Conservation (phyloP, 2,888 invertebrate genomes). For the Sthenelais limicola region DNA sequence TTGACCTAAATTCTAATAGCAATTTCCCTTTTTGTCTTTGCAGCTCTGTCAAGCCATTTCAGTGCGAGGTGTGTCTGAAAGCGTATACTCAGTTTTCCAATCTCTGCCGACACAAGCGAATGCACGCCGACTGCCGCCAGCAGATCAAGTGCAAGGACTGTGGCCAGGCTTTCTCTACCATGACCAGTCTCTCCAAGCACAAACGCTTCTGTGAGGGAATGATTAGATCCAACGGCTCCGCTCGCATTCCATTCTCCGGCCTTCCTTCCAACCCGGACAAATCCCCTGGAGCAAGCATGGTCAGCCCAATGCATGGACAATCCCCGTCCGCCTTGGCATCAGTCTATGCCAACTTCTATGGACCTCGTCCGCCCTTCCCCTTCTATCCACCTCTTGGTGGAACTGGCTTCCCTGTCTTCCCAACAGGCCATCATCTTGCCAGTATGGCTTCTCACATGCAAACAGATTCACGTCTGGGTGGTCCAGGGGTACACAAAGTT, state of each 20-base stretch:
- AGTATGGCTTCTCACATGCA: constrained; percentile 5
- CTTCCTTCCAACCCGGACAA: constrained; percentile 41
- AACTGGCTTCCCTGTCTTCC: constrained; percentile 46
- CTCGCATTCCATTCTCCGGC: constrained; percentile 55
- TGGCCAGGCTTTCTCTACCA: constrained; percentile 91
- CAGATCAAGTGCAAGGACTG: constrained; percentile 95
- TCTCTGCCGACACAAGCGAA: constrained; percentile 98
- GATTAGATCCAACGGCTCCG: constrained; percentile 56
- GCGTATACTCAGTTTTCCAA: constrained; percentile 99
- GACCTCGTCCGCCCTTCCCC: constrained; percentile 59
- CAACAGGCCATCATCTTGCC: constrained; percentile 47
- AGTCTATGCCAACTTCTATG: constrained; percentile 60
- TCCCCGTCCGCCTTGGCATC: constrained; percentile 48
- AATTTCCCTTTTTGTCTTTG: no score
- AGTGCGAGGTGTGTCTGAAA: constrained; percentile 47
- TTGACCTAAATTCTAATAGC: no score
- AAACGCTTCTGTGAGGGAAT: constrained; percentile 94
- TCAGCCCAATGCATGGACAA: background rate
- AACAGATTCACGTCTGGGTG: background rate
- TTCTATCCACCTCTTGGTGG: constrained; percentile 60
- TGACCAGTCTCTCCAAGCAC: constrained; percentile 93
- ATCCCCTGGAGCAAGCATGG: background rate
- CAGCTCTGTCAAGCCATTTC: constrained; percentile 46
- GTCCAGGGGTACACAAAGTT: background rate
- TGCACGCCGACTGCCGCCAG: constrained; percentile 96